Base-by-base conservation (phyloP, 2,797 vertebrate species). In the Hypotaenidia philippensis region DNA sequence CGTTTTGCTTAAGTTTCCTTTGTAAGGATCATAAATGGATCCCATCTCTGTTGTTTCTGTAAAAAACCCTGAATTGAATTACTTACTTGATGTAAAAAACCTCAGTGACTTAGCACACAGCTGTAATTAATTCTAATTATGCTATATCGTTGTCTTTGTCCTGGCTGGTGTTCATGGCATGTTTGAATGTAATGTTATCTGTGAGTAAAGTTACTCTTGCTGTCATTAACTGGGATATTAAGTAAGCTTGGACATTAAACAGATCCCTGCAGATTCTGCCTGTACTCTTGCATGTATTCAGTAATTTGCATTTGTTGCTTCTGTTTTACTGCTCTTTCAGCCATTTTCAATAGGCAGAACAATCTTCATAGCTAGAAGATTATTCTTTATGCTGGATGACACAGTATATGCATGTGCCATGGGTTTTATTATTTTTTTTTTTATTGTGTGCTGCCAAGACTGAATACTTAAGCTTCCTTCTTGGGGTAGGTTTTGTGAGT, bases 401-500 rank as follows among this genome's bases (percentile, higher is more conserved):
- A 60, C 49, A 26, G 29, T 45, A 47, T 13, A 56, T 49, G 31
- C 50, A 21, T 52, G 18, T 45, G 49, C 9, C 21, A 11, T 41
- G 32, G 20, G 55, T 19, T 34, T 27, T 23, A n/a, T n/a, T n/a
- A n/a, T 45, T 40, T 31, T 25, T 74, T 77, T 59, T 53, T 21
- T 31, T 57, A 70, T 32, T 45, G 45, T 65, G 36, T 45, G 41
- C 76, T 95, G 69, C 71, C 40, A 83, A 90, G 76, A 41, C 29
- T 29, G 47, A 83, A 63, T 83, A 65, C 20, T 19, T 85, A 77
- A 64, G 60, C 49, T 56, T 87, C 44, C 47, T 71, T 70, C 80
- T 90, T 86, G 65, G 75, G 83, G 72, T 81, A 81, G 55, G 52
- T 81, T 88, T 44, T 92, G n/a, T 81, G 49, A 91, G 71, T 83